phyloP scores from a whole-genome alignment of 2,888 invertebrate genomes.

The Tuberolachnus salignus region DNA sequence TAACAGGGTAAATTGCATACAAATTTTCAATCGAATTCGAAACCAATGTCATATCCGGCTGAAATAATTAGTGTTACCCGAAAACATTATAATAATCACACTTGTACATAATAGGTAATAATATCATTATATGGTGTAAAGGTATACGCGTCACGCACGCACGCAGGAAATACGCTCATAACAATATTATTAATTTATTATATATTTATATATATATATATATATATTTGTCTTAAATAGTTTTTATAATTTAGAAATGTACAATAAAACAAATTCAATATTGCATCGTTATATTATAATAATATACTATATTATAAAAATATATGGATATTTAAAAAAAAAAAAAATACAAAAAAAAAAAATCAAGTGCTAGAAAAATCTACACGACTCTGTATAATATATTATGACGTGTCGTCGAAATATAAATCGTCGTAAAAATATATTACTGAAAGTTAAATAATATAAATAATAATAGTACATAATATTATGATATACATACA shows the following conservation, averaged over 20 bases:
- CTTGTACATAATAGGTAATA: no score
- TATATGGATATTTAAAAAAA: neutral
- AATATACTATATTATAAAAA: neutral
- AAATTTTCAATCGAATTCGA: no score
- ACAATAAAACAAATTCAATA: slow-evolving; percentile 5
- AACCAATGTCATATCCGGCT: no score
- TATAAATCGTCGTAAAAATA: neutral
- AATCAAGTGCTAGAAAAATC: slow-evolving; percentile 5
- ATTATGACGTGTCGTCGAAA: neutral
- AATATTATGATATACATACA: neutral
- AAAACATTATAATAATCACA: no score
- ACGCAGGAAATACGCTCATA: no score
- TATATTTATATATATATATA: no score
- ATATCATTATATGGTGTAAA: no score
- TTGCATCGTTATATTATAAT: neutral
- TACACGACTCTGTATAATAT: neutral
- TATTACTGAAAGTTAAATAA: neutral
- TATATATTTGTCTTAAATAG: no score
- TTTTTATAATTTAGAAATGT: slow-evolving; percentile 13
- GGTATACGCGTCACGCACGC: no score
- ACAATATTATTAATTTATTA: no score
- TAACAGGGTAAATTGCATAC: no score
- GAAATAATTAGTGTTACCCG: no score
- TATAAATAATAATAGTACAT: neutral
- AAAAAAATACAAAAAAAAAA: neutral